Percentiles rank a stretch among this genome's conserved stretches.
phyloP scores from a whole-genome alignment of 1,140 invertebrate genomes.

The Tribolium castaneum region DNA sequence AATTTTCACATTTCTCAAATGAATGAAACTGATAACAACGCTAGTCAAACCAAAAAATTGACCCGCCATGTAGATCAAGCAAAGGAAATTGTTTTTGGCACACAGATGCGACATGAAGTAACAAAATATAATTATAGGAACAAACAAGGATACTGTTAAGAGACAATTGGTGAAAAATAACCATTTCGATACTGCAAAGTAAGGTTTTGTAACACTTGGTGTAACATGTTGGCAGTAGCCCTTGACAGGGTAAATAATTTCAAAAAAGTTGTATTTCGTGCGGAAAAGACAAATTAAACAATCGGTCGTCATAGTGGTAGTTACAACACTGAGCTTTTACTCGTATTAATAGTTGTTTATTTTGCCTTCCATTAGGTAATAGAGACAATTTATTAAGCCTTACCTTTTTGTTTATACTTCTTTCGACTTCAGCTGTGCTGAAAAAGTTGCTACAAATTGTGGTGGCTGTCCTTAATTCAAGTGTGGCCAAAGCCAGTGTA shows the following conservation, averaged over 20 bases:
- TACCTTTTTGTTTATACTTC: not conserved
- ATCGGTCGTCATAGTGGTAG: not conserved
- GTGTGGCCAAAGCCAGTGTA: not conserved
- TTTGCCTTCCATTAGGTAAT: not conserved
- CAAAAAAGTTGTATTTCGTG: not conserved
- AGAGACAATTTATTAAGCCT: not conserved
- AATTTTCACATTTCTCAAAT: not conserved
- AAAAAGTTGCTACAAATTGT: not conserved
- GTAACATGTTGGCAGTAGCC: not conserved
- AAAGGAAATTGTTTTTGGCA: not conserved
- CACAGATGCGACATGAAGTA: not conserved
- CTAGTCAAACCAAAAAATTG: not conserved
- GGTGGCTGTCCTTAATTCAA: not conserved
- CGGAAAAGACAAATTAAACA: not conserved
- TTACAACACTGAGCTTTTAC: no score
- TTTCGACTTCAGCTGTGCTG: not conserved
- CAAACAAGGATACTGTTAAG: not conserved
- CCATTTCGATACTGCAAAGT: not conserved
- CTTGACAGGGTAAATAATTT: not conserved
- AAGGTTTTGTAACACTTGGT: not conserved
- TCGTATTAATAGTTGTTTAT: no score
- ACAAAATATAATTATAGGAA: not conserved
- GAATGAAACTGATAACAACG: not conserved
- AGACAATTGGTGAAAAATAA: not conserved
- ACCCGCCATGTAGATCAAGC: not conserved